A percentile compares a stretch with the other conserved stretches of the same genome.
Evolutionary conservation across 2,888 invertebrate species (phyloP).

Genomic region (Erebia ligea): DNA sequence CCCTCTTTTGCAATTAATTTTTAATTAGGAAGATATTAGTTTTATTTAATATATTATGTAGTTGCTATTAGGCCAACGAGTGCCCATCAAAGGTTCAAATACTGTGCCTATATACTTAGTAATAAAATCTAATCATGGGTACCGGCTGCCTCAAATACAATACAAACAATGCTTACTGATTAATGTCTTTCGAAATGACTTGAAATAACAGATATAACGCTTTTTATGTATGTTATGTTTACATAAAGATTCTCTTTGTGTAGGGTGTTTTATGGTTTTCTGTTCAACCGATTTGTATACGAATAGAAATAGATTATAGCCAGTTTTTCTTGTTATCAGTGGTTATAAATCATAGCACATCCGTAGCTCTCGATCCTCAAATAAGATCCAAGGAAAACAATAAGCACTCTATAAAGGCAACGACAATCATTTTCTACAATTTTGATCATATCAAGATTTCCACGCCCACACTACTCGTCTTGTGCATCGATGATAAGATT

Average conservation of each 20-base stretch:
- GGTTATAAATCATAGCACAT: conserved; percentile 78
- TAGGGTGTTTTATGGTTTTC: conserved; percentile 82
- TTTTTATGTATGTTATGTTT: conserved; percentile 80
- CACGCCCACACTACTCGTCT: not conserved
- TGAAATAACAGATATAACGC: conserved; percentile 80
- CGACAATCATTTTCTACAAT: conserved; percentile 22
- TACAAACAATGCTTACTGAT: conserved; percentile 65
- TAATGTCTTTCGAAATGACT: conserved; percentile 80
- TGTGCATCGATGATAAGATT: not conserved
- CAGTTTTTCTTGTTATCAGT: conserved; percentile 82
- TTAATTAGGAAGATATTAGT: too few species aligned
- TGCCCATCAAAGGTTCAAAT: conserved; percentile 15
- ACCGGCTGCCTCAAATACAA: conserved; percentile 49
- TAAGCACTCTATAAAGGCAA: conserved; percentile 33
- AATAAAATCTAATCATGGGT: conserved; percentile 62
- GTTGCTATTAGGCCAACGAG: not conserved
- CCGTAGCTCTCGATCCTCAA: conserved; percentile 71
- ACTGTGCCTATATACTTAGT: conserved; percentile 37
- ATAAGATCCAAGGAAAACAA: conserved; percentile 68
- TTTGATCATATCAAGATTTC: conserved; percentile 2
- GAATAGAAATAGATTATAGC: conserved; percentile 82
- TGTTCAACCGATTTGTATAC: conserved; percentile 82
- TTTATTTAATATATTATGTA: too few species aligned
- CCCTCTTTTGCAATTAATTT: too few species aligned
- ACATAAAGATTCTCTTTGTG: conserved; percentile 83